A percentile compares a stretch with the other conserved stretches of the same genome.
Conservation (phyloP, 2,113 vertebrate species). For the Elgaria multicarinata region DNA sequence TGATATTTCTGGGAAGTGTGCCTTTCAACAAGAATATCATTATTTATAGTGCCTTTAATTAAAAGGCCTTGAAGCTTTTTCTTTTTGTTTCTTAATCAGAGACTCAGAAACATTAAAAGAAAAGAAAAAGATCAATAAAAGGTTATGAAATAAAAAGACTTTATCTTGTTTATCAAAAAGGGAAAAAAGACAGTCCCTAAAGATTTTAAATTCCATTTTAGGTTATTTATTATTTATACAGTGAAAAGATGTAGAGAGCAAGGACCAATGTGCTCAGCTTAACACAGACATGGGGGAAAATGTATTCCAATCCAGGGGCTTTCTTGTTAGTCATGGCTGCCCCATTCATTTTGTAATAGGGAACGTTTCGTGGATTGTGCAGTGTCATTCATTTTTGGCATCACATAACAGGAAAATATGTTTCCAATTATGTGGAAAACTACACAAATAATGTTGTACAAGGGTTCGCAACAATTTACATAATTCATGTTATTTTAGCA, state of each 20-base stretch:
- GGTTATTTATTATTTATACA: not conserved
- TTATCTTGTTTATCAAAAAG: not conserved
- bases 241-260: not conserved
- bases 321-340: not conserved
- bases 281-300: not conserved
- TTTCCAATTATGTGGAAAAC: too few species aligned
- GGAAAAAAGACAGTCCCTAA: not conserved
- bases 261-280: not conserved
- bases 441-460: too few species aligned
- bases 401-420: too few species aligned
- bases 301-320: not conserved
- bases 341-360: not conserved
- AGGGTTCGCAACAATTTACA: too few species aligned
- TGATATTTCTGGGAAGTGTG: conserved; percentile 9
- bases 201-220: not conserved
- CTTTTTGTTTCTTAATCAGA: not conserved
- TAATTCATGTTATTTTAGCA: too few species aligned
- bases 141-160: not conserved
- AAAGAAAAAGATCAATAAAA: conserved; percentile 20
- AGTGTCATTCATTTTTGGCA: too few species aligned
- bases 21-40: not conserved
- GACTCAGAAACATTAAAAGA: not conserved
- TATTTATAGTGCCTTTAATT: conserved; percentile 30
- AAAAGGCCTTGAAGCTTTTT: not conserved
- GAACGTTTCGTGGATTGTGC: too few species aligned